Base-by-base conservation (phyloP, 2,113 vertebrate genomes). In the Epinephelus moara region DNA sequence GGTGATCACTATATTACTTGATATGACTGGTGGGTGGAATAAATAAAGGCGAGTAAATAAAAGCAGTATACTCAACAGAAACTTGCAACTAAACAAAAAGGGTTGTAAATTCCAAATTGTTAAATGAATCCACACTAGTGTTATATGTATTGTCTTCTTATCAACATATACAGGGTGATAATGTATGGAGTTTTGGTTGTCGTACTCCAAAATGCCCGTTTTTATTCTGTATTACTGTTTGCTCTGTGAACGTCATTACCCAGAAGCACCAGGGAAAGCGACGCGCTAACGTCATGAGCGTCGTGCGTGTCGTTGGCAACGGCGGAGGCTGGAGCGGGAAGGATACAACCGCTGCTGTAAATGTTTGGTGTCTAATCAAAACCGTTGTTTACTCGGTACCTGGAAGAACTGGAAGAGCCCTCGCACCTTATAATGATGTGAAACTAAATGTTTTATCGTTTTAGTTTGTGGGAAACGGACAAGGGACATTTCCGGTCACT, bases 261-360 rank as follows among this genome's bases (percentile, higher is more conserved):
- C 94, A 94, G 18, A 80, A 90, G 63, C 67, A 6, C 53, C 37
- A 57, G 6, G 33, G 40, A 23, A 52, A 18, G 66, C 33, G 66
- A 74, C 27, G 69, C 14, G 4, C 13, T 0, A 7, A 89, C 91
- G 88, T 88, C 77, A 71, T 0, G 3, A 13, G 6, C 68, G 63
- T 71, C 63, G 27, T 37, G 85, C 60, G 17, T 71, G 68, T 68
- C 56, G 70, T 88, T 92, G 78, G 79, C 76, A 91, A 89, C 91
- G 64, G 91, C 93, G 94, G 91, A 37, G 59, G 62, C 73, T 73
- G 88, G 45, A 90, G 91, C 93, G 93, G 94, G 92, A 93, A 92
- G 85, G 33, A 68, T 40, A 64, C 4, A 53, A 68, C 4, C 18
- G 2, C 62, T 15, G 25, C 12, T 6, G 53, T 0, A 6, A 63